Evolutionary conservation across 2,797 vertebrate species (phyloP).

Genomic region (Gymnothorax reevesii): DNA sequence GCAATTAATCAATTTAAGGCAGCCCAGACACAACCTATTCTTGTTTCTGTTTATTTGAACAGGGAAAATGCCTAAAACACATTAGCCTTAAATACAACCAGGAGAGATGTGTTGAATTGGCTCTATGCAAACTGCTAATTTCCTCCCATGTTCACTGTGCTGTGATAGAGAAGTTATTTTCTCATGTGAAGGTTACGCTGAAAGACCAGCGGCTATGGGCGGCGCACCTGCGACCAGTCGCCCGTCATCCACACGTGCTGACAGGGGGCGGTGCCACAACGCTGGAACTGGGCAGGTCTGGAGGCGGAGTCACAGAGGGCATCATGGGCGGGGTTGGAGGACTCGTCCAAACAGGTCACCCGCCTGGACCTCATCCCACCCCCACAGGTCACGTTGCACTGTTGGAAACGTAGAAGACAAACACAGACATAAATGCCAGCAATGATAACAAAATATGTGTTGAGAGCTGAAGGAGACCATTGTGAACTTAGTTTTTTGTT

Average conservation of each 20-base stretch:
- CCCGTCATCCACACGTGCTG: slow-evolving; percentile 78
- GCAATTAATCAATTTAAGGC: too few relatives aligned
- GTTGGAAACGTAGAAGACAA: not conserved
- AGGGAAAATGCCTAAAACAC: too few relatives aligned
- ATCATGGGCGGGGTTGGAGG: slow-evolving; percentile 68
- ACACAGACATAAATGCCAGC: not conserved
- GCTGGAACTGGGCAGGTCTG: slow-evolving; percentile 67
- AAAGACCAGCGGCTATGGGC: not conserved
- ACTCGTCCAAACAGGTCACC: slow-evolving; percentile 73
- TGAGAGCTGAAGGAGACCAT: not conserved
- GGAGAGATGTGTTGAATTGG: too few relatives aligned
- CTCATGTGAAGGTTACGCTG: not conserved
- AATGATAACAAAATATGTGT: not conserved
- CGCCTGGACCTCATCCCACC: slow-evolving; percentile 67
- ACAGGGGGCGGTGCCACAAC: slow-evolving; percentile 71
- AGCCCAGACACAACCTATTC: too few relatives aligned
- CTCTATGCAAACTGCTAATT: too few relatives aligned
- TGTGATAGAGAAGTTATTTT: too few relatives aligned
- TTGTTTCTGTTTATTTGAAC: too few relatives aligned
- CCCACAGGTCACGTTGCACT: slow-evolving; percentile 83
- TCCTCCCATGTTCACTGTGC: too few relatives aligned
- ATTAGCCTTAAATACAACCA: too few relatives aligned
- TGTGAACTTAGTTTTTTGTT: too few relatives aligned
- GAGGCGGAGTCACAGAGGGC: slow-evolving; percentile 72
- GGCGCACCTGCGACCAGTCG: slow-evolving; percentile 84